phyloP scores from a whole-genome alignment of 2,888 invertebrate genomes.

The Spisula solida region DNA sequence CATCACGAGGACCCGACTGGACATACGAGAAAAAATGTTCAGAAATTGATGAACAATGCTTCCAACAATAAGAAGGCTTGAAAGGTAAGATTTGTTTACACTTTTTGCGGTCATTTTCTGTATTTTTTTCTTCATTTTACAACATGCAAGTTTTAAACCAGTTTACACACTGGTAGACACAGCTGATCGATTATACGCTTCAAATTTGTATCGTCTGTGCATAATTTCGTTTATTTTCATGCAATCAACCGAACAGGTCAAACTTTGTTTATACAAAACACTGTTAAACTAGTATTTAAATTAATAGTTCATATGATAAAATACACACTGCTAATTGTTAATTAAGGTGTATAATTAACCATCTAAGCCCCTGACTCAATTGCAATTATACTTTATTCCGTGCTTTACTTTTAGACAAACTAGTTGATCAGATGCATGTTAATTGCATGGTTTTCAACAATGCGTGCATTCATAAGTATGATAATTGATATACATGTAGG shows the following conservation, averaged over 20 bases:
- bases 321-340: no score
- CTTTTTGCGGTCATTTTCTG: not conserved
- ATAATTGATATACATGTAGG: no score
- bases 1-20: conserved; percentile 97
- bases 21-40: conserved; percentile 95
- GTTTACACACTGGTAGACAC: not conserved
- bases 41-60: conserved; percentile 85
- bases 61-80: conserved; percentile 77
- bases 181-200: not conserved
- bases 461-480: no score
- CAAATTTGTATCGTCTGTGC: not conserved
- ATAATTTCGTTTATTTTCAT: not conserved
- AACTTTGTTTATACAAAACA: not conserved
- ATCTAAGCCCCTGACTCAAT: no score
- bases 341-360: no score
- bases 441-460: no score
- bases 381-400: no score
- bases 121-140: not conserved
- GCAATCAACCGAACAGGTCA: not conserved
- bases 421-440: no score
- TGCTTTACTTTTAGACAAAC: no score
- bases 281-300: not conserved
- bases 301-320: not conserved
- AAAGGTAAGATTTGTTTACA: conserved; percentile 8
- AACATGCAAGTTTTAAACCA: not conserved